A percentile compares a stretch with the other conserved stretches of the same genome.
Conservation (phyloP, 2,888 invertebrate genomes). For the Orgyia antiqua region DNA sequence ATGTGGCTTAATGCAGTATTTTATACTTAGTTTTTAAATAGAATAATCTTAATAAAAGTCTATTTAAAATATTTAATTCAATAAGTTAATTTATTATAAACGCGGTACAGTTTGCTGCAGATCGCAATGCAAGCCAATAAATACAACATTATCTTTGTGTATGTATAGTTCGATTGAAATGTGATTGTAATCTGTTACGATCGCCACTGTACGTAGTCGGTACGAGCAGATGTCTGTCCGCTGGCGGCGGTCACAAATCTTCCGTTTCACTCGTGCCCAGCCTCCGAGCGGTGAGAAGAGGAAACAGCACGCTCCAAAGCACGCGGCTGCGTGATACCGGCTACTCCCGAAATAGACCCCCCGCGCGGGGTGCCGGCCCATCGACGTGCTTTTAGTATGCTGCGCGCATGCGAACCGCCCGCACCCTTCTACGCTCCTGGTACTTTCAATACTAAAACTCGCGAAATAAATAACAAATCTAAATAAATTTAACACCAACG, state of each 20-base stretch:
- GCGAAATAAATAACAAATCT: conserved; percentile 42
- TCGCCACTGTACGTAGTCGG: conserved; percentile 24
- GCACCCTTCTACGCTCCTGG: conserved; percentile 72
- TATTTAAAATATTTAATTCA: no score
- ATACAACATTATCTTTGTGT: no score
- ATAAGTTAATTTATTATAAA: no score
- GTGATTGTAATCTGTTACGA: no score
- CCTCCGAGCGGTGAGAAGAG: conserved; percentile 67
- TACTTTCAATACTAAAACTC: conserved; percentile 43
- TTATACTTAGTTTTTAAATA: no score
- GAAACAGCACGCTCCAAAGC: conserved; percentile 76
- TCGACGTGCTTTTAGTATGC: conserved; percentile 79
- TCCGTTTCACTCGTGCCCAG: conserved; percentile 76
- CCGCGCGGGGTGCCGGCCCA: conserved; percentile 64
- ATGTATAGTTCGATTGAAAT: no score
- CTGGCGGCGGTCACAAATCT: conserved; percentile 68
- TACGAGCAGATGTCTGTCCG: conserved; percentile 39
- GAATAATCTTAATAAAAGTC: no score
- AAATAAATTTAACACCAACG: conserved; percentile 29
- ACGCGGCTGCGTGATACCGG: conserved; percentile 75
- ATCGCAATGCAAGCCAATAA: no score
- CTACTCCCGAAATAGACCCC: conserved; percentile 77
- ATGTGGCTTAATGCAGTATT: no score
- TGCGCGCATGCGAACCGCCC: conserved; percentile 78
- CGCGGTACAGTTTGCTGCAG: no score